Conservation (phyloP, 2,888 invertebrate species). For the Prenolepis imparis region DNA sequence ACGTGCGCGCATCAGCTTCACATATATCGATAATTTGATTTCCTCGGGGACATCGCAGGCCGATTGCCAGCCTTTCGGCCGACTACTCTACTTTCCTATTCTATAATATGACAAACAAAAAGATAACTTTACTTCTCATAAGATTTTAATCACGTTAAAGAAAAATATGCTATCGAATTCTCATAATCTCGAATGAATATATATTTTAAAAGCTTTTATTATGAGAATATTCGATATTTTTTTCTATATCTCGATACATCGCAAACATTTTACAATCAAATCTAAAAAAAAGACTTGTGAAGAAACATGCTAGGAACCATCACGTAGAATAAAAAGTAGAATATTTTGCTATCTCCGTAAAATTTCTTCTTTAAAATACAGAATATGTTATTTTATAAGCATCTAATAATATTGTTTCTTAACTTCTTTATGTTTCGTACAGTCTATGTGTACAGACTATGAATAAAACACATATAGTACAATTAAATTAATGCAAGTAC, state of each 20-base stretch:
- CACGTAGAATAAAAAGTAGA: background rate
- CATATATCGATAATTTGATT: slow-evolving; percentile 77
- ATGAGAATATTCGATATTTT: background rate
- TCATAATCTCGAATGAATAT: slow-evolving; percentile 2
- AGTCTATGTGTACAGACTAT: no score
- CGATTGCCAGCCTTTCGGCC: slow-evolving; percentile 49
- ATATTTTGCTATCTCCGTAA: slow-evolving; percentile 18
- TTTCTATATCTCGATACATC: background rate
- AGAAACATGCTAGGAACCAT: background rate
- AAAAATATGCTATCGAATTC: background rate
- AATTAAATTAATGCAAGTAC: no score
- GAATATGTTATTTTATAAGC: no score
- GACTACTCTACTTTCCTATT: slow-evolving; percentile 37
- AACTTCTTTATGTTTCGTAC: no score
- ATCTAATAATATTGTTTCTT: no score
- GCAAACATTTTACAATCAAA: background rate
- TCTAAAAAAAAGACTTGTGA: background rate
- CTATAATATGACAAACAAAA: slow-evolving; percentile 37
- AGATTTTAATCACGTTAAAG: background rate
- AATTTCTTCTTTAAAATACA: slow-evolving; percentile 1
- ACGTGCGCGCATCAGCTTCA: slow-evolving; percentile 57
- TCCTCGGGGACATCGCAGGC: slow-evolving; percentile 61
- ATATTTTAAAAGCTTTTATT: background rate
- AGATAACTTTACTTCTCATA: slow-evolving; percentile 12
- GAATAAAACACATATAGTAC: no score